A percentile compares a stretch with the other conserved stretches of the same genome.
phyloP scores from a whole-genome alignment of 1,140 invertebrate genomes.

The Monomorium pharaonis region DNA sequence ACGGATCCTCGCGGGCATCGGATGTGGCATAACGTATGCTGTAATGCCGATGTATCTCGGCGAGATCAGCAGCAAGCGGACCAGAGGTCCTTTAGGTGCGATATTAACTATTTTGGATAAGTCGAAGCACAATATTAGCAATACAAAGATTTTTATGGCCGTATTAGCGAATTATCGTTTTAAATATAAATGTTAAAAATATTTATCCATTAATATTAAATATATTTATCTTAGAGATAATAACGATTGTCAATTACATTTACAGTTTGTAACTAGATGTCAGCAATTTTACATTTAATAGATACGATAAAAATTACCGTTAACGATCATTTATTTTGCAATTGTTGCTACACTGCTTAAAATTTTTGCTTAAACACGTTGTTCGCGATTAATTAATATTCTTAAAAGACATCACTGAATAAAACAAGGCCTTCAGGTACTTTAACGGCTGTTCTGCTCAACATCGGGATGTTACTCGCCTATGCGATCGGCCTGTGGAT shows the following conservation, averaged over 20 bases:
- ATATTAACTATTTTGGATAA: neutral
- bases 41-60: slow-evolving; percentile 87
- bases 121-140: neutral
- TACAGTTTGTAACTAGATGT: neutral
- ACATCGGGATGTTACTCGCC: slow-evolving; percentile 86
- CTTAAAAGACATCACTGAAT: neutral
- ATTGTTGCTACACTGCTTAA: neutral
- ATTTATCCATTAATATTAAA: neutral
- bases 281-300: neutral
- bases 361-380: neutral
- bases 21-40: slow-evolving; percentile 83
- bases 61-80: slow-evolving; percentile 86
- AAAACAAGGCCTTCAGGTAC: slow-evolving; percentile 76
- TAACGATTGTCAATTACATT: neutral
- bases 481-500: slow-evolving; percentile 85
- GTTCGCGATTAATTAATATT: neutral
- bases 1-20: slow-evolving; percentile 84
- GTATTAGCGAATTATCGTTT: neutral
- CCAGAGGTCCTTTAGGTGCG: slow-evolving; percentile 85
- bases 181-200: neutral
- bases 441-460: slow-evolving; percentile 86
- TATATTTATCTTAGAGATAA: too few species aligned
- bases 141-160: neutral
- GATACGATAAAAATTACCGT: neutral
- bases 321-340: neutral